These are phyloP conservation scores for Pelochelys cantorii DNA, from an alignment of 2,797 vertebrate species.

Conservation along the genomic window DNA sequence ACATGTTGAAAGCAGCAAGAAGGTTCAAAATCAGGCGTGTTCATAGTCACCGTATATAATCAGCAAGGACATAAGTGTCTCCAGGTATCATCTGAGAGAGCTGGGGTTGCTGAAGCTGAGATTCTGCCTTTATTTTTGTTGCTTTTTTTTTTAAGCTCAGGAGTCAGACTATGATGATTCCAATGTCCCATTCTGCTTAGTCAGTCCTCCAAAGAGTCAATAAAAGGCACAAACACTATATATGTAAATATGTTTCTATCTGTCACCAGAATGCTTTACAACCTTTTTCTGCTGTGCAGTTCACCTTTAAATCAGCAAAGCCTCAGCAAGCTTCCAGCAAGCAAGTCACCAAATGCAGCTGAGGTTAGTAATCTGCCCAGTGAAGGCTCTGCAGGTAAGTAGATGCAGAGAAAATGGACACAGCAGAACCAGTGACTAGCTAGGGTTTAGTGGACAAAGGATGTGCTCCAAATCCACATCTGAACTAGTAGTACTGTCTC, in stretches of 20 bases:
- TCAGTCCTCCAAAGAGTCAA: background rate
- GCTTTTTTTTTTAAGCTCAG: background rate
- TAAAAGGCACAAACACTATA: background rate
- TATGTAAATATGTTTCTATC: background rate
- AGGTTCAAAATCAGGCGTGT: fast-evolving
- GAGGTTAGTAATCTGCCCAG: background rate
- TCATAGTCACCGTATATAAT: background rate
- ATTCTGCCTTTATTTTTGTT: background rate
- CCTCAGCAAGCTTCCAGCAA: background rate
- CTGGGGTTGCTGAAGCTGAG: background rate
- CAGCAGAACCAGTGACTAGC: background rate
- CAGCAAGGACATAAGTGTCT: background rate
- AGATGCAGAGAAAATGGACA: background rate
- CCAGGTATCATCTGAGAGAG: background rate
- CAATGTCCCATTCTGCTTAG: background rate
- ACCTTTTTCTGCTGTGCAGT: background rate
- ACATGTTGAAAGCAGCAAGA: background rate
- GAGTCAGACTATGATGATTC: background rate
- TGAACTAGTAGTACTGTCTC: background rate
- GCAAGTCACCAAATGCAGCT: background rate
- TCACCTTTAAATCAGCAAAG: background rate
- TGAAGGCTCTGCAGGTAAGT: background rate
- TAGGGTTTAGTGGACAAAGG: background rate
- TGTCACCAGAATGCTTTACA: background rate
- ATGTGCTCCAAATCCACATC: background rate